phyloP scores from a whole-genome alignment of 2,888 invertebrate species.

The Volucella bombylans region DNA sequence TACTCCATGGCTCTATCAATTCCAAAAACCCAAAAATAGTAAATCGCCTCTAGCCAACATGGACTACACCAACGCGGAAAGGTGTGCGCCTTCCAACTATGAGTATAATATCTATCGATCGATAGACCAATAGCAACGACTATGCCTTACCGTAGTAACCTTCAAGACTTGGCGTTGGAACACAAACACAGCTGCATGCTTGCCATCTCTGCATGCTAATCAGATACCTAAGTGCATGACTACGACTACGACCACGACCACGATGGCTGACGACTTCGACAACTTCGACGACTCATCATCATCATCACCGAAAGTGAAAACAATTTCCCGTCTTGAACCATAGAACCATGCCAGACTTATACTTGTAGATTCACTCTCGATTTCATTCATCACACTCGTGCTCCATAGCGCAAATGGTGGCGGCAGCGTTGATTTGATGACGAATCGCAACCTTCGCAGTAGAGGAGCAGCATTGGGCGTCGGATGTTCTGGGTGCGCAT shows the following conservation, averaged over 20 bases:
- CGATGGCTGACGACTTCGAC: constrained; percentile 7
- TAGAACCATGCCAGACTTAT: constrained; percentile 35
- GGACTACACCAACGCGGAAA: constrained; percentile 73
- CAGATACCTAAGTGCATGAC: constrained; percentile 42
- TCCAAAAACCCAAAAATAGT: constrained; percentile 52
- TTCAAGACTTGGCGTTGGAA: constrained; percentile 59
- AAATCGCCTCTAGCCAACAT: constrained; percentile 55
- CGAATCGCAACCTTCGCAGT: constrained; percentile 63
- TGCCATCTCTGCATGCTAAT: constrained; percentile 65
- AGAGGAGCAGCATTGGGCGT: constrained; percentile 49
- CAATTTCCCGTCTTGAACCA: constrained; percentile 55
- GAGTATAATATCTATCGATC: constrained; percentile 45
- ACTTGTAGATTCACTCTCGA: constrained; percentile 43
- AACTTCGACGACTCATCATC: constrained; percentile 57
- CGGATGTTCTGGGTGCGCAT: constrained; percentile 71
- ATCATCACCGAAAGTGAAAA: constrained; percentile 67
- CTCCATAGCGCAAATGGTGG: background rate
- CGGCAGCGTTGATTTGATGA: constrained; percentile 31
- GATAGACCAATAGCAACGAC: constrained; percentile 24
- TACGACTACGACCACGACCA: constrained; percentile 5
- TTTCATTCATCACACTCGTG: constrained; percentile 2
- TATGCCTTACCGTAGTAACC: constrained; percentile 46
- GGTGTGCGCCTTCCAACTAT: constrained; percentile 59
- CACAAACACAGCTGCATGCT: constrained; percentile 42
- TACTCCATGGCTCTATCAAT: constrained; percentile 47